Evolutionary conservation across 2,797 vertebrate species (phyloP).

Genomic region (Lateolabrax maculatus): DNA sequence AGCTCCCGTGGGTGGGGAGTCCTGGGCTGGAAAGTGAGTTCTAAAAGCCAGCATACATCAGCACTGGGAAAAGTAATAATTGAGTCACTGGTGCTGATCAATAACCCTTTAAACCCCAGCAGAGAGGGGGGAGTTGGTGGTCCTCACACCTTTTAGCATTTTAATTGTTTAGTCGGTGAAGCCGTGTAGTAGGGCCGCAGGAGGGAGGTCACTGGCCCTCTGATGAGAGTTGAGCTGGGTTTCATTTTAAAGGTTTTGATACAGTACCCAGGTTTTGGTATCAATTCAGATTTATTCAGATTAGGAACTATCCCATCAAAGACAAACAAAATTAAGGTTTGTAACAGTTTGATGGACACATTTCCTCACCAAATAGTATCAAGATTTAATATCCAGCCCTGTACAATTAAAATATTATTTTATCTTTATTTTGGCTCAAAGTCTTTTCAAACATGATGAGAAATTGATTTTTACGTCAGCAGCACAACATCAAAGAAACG

Average conservation of each 20-base stretch:
- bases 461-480: neutral
- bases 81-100: slow-evolving; percentile 62
- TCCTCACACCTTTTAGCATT: slow-evolving; percentile 16
- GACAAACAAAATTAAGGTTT: neutral
- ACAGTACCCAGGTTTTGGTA: neutral
- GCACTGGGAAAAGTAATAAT: slow-evolving; percentile 51
- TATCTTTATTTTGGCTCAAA: neutral
- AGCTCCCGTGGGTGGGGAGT: slow-evolving; percentile 33
- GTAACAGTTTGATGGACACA: no score
- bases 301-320: neutral
- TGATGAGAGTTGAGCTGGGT: neutral
- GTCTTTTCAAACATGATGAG: slow-evolving; percentile 8
- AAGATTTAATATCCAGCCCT: neutral
- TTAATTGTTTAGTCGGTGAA: slow-evolving; percentile 24
- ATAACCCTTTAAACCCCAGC: slow-evolving; percentile 43
- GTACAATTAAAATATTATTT: neutral
- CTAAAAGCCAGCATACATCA: slow-evolving; percentile 37
- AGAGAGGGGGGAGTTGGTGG: slow-evolving; percentile 21
- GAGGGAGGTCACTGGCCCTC: neutral
- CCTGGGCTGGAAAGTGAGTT: slow-evolving; percentile 39
- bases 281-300: neutral
- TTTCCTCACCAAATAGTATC: neutral
- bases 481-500: slow-evolving; percentile 33
- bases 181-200: neutral
- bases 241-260: neutral